These are phyloP conservation scores for Petrophora chlorosata DNA, from an alignment of 2,888 invertebrate genomes.

Conservation along the genomic window DNA sequence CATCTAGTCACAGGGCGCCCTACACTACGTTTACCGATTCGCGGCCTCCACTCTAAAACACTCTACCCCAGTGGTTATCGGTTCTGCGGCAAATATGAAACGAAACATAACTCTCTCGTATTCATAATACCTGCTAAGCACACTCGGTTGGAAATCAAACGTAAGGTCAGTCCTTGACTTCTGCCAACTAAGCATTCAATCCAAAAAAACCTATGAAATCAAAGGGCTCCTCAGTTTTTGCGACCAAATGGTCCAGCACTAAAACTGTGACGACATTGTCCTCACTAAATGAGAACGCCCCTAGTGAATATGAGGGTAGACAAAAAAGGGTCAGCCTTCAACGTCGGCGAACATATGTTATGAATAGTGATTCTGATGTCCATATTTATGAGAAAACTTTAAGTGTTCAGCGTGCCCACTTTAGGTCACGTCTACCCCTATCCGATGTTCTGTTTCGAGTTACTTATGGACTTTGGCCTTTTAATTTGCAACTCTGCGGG, in stretches of 20 bases:
- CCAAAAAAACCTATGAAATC: constrained; percentile 21
- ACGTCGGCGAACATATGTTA: constrained; percentile 46
- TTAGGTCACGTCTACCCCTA: constrained; percentile 14
- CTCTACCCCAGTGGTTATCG: too few species aligned
- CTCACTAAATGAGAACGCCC: constrained; percentile 37
- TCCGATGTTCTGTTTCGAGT: constrained; percentile 15
- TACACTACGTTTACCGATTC: too few species aligned
- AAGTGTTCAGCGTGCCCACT: constrained; percentile 43
- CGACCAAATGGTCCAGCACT: constrained; percentile 33
- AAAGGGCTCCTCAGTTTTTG: constrained; percentile 29
- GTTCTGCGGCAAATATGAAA: neutral
- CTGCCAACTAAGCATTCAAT: constrained; percentile 23
- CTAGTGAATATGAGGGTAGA: constrained; percentile 39
- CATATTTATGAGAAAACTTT: constrained; percentile 62
- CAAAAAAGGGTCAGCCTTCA: constrained; percentile 56
- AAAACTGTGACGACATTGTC: constrained; percentile 38
- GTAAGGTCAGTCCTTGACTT: constrained; percentile 13
- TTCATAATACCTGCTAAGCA: neutral
- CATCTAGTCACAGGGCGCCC: too few species aligned
- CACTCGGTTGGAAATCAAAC: neutral
- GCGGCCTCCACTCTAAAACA: too few species aligned
- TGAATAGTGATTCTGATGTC: constrained; percentile 57
- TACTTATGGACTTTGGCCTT: constrained; percentile 22
- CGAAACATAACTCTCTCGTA: neutral
- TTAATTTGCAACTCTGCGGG: constrained; percentile 26